Conservation (phyloP, 1,140 invertebrate genomes). For the Drosophila ogumai region DNA sequence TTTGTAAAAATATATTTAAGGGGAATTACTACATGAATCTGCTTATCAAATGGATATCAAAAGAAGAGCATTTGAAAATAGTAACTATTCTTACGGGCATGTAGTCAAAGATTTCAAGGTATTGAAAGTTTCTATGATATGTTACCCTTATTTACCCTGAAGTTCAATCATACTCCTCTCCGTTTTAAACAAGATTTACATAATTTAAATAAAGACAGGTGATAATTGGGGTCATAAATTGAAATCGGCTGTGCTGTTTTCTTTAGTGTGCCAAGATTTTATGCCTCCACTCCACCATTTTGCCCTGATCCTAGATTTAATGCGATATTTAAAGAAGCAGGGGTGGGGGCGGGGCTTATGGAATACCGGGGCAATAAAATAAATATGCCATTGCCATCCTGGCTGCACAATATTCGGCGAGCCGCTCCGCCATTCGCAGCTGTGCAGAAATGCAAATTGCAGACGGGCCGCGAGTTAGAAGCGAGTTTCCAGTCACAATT, state of each 20-base stretch:
- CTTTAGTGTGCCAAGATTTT: constrained; percentile 11
- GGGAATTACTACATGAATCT: no score
- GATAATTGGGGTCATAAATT: neutral
- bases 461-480: constrained; percentile 50
- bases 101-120: neutral
- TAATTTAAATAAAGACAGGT: neutral
- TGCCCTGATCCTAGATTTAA: constrained; percentile 41
- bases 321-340: constrained; percentile 22
- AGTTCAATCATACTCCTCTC: neutral
- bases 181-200: neutral
- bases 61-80: neutral
- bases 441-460: constrained; percentile 74
- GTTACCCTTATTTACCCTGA: neutral
- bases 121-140: neutral
- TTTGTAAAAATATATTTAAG: no score
- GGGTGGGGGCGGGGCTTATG: neutral
- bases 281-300: constrained; percentile 63
- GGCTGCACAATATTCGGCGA: constrained; percentile 43
- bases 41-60: no score
- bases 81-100: neutral
- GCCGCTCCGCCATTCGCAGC: constrained; percentile 62
- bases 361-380: constrained; percentile 49
- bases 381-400: constrained; percentile 57
- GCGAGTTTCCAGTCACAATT: constrained; percentile 58
- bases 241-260: neutral